phyloP scores from a whole-genome alignment of 2,888 invertebrate species.

The Noctua fimbriata region DNA sequence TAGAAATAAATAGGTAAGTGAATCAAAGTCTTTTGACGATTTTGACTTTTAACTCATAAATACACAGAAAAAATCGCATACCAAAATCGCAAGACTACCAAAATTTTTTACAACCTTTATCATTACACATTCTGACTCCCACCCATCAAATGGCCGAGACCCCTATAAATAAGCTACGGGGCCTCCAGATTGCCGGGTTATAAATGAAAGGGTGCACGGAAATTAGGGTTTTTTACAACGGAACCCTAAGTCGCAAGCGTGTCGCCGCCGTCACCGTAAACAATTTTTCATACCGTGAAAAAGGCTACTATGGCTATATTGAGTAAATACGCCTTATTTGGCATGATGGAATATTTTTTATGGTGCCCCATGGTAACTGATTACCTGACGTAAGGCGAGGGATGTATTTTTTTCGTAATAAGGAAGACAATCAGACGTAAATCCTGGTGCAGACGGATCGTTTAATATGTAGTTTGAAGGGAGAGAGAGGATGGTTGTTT shows the following conservation, averaged over 20 bases:
- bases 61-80: background rate
- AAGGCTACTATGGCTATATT: conserved; percentile 78
- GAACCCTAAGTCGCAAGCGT: conserved; percentile 80
- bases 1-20: background rate
- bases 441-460: conserved; percentile 55
- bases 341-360: conserved; percentile 82
- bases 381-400: conserved; percentile 71
- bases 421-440: conserved; percentile 66
- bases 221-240: conserved; percentile 90
- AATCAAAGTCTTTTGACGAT: background rate
- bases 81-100: conserved; percentile 71
- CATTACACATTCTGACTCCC: conserved; percentile 88
- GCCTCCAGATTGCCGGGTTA: conserved; percentile 88
- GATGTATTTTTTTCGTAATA: conserved; percentile 67
- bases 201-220: conserved; percentile 90
- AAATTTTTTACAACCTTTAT: conserved; percentile 85
- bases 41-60: background rate
- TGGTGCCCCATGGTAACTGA: conserved; percentile 75
- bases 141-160: conserved; percentile 87
- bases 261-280: conserved; percentile 82
- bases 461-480: conserved; percentile 56
- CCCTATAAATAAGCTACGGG: conserved; percentile 88
- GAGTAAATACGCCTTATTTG: conserved; percentile 79
- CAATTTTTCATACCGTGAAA: conserved; percentile 88
- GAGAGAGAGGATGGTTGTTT: conserved; percentile 10